Evolutionary conservation across 1,140 invertebrate species (phyloP), one percentile per base, ranked within the genome.

Genomic region (Mercenaria mercenaria): DNA sequence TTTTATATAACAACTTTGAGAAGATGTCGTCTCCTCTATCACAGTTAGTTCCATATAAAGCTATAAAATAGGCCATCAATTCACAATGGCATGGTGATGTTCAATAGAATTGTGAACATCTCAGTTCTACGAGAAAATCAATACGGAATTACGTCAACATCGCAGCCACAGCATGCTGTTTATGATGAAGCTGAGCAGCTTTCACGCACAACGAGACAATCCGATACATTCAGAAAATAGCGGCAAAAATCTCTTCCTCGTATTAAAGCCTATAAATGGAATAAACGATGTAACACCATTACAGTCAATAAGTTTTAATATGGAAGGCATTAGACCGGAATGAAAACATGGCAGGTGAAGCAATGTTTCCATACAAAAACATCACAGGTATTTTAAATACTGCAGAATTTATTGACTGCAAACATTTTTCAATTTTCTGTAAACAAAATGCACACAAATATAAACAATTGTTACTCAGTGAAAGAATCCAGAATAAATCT

Each of bases 101-200:
- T 76, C 72, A 76, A 76, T 76, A 43, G 41, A 3, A 76, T 26
- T 50, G 37, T 43, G 41, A 43, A 26, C 41, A 76, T 6, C 72
- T 47, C 26, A 20, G 41, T 50, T 76, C 1, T 47, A 6, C 11
- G n/a, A 43, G 41, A 41, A 76, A 67, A 76, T 76, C 72, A 50
- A 76, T 76, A 76, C 41, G 37, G 47, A 76, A 47, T 50, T 76
- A 76, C 41, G 41, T 43, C 39, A 76, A 50, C 41, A 47, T 43
- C 41, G 47, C 72, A 43, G n/a, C 23, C 41, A n/a, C 26, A 76
- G 41, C 41, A 47, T 20, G 59, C n/a, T n/a, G 26, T 64, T 76
- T 76, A 76, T 43, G 72, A 72, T 41, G 72, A 50, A 64, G 59
- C 59, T 29, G 59, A 64, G 29, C 59, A 64, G 59, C 59, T 64